Conservation (phyloP, 2,888 invertebrate species). For the Leucoma salicis region DNA sequence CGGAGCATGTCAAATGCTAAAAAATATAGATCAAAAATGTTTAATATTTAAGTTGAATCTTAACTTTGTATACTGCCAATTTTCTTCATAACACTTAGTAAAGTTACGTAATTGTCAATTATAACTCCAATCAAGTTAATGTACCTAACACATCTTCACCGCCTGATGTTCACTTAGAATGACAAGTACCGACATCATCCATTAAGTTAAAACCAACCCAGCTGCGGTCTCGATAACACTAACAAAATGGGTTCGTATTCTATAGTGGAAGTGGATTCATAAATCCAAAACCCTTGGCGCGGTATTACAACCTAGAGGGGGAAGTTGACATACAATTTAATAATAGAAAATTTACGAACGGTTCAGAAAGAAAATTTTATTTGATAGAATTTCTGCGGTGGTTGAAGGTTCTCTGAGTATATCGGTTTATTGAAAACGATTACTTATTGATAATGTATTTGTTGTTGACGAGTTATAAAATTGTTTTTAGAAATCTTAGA, state of each 20-base stretch:
- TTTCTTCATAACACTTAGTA: constrained; percentile 12
- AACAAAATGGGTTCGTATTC: constrained; percentile 50
- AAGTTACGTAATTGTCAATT: constrained; percentile 39
- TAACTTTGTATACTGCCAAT: constrained; percentile 14
- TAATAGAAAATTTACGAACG: constrained; percentile 74
- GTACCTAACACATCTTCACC: constrained; percentile 46
- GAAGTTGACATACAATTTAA: constrained; percentile 63
- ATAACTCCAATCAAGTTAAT: constrained; percentile 57
- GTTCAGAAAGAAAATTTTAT: constrained; percentile 66
- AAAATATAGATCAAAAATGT: no score
- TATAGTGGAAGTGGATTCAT: constrained; percentile 29
- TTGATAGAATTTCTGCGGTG: constrained; percentile 60
- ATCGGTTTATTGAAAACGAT: no score
- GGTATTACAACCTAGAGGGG: constrained; percentile 52
- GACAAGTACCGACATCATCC: constrained; percentile 53
- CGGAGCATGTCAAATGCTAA: no score
- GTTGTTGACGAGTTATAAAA: no score
- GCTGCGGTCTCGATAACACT: constrained; percentile 49
- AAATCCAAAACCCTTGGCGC: constrained; percentile 60
- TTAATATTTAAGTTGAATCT: constrained; percentile 10
- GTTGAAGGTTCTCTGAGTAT: constrained; percentile 48
- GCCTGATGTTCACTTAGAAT: constrained; percentile 27
- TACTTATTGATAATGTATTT: no score
- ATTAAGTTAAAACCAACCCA: constrained; percentile 51
- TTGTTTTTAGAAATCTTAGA: no score